Percentiles rank a stretch among this genome's conserved stretches.
These are phyloP conservation scores for Engraulis encrasicolus DNA, from an alignment of 2,113 vertebrate genomes.

Conservation along the genomic window DNA sequence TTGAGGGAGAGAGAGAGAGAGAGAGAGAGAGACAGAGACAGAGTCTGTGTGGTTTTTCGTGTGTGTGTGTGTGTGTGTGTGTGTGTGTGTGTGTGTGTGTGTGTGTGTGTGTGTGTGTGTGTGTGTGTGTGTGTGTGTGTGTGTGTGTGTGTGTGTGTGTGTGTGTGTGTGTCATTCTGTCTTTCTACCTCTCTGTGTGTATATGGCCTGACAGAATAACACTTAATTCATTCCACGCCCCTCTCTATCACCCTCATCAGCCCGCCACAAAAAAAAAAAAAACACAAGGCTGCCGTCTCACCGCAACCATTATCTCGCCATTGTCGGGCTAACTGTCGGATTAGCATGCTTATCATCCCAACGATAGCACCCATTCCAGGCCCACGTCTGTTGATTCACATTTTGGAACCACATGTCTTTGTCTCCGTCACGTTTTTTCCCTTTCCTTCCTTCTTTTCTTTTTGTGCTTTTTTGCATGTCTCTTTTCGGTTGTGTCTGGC, in stretches of 20 bases:
- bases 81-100: too few species aligned
- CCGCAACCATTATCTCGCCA: constrained; percentile 48
- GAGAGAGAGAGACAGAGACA: too few species aligned
- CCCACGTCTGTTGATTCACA: constrained; percentile 24
- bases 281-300: constrained; percentile 51
- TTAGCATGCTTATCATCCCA: constrained; percentile 41
- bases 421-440: background rate
- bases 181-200: too few species aligned
- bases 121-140: too few species aligned
- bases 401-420: constrained; percentile 32
- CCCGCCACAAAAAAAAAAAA: constrained; percentile 25
- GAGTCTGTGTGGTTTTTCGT: too few species aligned
- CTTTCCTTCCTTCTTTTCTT: too few species aligned
- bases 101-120: too few species aligned
- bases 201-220: constrained; percentile 38
- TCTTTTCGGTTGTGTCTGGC: constrained; percentile 27
- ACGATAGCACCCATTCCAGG: constrained; percentile 39
- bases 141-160: too few species aligned
- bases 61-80: too few species aligned
- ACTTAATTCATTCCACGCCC: constrained; percentile 39
- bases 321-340: constrained; percentile 41
- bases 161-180: too few species aligned
- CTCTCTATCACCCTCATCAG: constrained; percentile 44
- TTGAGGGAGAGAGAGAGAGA: too few species aligned
- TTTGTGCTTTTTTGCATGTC: too few species aligned